Base-by-base conservation (phyloP, 2,113 vertebrate genomes). In the Passer montanus region DNA sequence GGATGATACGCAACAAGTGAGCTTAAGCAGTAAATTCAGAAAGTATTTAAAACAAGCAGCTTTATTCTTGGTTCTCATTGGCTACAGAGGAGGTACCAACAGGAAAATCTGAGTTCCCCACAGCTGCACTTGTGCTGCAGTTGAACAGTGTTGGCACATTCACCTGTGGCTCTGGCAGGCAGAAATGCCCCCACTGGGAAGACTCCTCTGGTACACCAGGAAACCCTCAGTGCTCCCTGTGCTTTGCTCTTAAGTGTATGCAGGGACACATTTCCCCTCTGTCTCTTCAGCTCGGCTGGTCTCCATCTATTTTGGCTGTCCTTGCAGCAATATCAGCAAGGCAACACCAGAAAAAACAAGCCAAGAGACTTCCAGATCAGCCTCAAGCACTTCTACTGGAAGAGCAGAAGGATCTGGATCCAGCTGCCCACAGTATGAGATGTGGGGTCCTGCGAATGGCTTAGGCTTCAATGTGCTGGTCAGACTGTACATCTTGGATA, bases 211-310 rank as follows among this genome's bases (percentile, higher is more conserved):
- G 39, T 8, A 55, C 35, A 13, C 5, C 2, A 66, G 68, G 47
- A 79, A 49, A 72, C 27, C 55, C 72, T 7, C 2, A 60, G 50
- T 4, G 37, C 31, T 93, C 44, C 59, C 79, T 0, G 0, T 28
- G 41, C 75, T 74, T 62, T 59, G 46, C 72, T 86, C 21, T 35
- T 35, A 66, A 83, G 41, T 21, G 55, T 64, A 73, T 56, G 75
- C 72, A 93, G 70, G 82, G 85, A 85, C 75, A 83, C 75, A 87
- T 72, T 78, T 93, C 39, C 41, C n/a, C 43, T n/a, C 43, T 64
- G 67, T 43, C 79, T 76, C 79, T 88, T 75, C 82, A 84, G 63
- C 67, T 80, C 85, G 82, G 74, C 67, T 39, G 63, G 53, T 58
- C 75, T 90, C 87, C 92, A 91, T 23, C 49, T 62, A 7, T 47